These are phyloP conservation scores for Eretmocerus hayati DNA, from an alignment of 2,888 invertebrate species.

Conservation along the genomic window DNA sequence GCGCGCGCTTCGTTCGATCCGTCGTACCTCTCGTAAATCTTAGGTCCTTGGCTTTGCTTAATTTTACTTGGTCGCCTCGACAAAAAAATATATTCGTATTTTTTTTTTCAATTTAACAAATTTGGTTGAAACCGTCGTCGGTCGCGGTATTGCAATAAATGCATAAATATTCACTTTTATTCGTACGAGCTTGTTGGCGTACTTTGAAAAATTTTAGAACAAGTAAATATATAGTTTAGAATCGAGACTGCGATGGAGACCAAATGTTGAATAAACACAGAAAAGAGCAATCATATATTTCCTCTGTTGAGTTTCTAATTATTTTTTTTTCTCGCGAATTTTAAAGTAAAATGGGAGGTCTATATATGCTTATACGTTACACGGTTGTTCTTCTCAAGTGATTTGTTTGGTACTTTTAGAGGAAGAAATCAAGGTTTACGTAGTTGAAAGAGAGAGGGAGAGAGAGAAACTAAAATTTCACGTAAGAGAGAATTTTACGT, in stretches of 20 bases:
- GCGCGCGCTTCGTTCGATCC: conserved; percentile 1
- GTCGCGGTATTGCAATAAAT: conserved; percentile 12
- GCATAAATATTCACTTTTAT: conserved; percentile 4
- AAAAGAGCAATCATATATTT: conserved; percentile 6
- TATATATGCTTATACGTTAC: conserved; percentile 7
- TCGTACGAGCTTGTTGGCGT: conserved; percentile 2
- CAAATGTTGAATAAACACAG: conserved; percentile 15
- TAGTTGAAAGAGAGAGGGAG: too few relatives aligned
- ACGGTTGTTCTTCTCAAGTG: conserved; percentile 18
- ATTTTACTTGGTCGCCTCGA: neutral
- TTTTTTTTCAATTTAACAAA: conserved; percentile 2
- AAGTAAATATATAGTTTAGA: conserved; percentile 10
- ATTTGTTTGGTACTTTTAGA: conserved; percentile 21
- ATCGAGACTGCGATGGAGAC: conserved; percentile 10
- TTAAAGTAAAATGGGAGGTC: conserved; percentile 11
- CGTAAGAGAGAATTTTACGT: conserved; percentile 12
- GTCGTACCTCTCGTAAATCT: neutral
- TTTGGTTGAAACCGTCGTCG: conserved; percentile 12
- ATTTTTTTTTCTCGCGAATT: conserved; percentile 9
- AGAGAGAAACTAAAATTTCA: too few relatives aligned
- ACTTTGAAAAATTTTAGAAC: conserved; percentile 8
- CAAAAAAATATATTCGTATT: neutral
- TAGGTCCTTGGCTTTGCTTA: neutral
- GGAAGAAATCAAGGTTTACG: too few relatives aligned
- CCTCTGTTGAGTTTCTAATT: neutral